Evolutionary conservation across 2,888 invertebrate species (phyloP).

Genomic region (Synanthedon vespiformis): DNA sequence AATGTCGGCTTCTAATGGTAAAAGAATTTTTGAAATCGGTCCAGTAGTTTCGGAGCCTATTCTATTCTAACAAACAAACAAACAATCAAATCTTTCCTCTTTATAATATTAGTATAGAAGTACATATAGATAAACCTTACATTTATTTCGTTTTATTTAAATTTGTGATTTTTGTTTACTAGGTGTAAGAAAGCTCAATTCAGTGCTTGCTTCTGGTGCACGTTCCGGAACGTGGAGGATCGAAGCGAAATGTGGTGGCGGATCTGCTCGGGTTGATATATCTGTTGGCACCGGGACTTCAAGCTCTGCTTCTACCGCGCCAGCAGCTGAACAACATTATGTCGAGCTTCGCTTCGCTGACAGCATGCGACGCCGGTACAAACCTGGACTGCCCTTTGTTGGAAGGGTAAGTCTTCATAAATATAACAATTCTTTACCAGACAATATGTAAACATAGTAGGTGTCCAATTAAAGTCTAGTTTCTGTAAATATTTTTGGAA

Average conservation of each 20-base stretch:
- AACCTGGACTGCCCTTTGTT: constrained; percentile 75
- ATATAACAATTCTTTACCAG: not conserved
- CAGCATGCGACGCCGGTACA: constrained; percentile 74
- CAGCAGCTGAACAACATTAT: constrained; percentile 76
- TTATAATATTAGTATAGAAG: too few species aligned
- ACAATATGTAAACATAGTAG: too few species aligned
- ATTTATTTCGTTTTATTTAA: not conserved
- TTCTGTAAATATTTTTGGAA: too few species aligned
- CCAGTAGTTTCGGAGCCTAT: too few species aligned
- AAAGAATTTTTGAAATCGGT: too few species aligned
- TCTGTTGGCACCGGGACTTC: constrained; percentile 57
- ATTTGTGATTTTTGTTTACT: constrained; percentile 11
- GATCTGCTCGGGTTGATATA: constrained; percentile 66
- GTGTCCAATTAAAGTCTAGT: too few species aligned
- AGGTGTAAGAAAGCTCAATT: constrained; percentile 72
- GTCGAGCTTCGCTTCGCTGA: constrained; percentile 75
- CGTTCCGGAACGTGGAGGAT: constrained; percentile 71
- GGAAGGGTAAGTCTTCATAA: constrained; percentile 64
- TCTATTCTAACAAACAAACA: too few species aligned
- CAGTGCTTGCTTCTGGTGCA: constrained; percentile 68
- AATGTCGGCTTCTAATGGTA: too few species aligned
- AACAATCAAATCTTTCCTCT: too few species aligned
- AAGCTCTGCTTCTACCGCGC: constrained; percentile 63
- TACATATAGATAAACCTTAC: too few species aligned
- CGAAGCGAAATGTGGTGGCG: constrained; percentile 64